Conservation (phyloP, 2,113 vertebrate species). For the Pholis gunnellus region DNA sequence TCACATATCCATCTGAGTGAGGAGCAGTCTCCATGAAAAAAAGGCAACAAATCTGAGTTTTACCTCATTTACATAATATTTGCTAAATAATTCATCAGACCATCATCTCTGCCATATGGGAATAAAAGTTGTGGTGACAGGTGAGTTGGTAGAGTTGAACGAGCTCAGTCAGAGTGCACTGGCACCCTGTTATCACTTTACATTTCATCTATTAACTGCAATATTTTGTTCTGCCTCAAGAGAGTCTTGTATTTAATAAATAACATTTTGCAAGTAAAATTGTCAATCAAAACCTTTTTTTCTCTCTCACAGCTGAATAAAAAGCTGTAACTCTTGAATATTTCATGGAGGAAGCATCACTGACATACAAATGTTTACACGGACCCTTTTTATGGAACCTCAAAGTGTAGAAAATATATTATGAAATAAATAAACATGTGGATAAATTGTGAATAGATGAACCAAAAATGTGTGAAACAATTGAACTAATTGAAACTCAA, state of each 20-base stretch:
- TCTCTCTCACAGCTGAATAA: neutral
- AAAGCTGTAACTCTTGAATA: neutral
- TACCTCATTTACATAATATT: constrained; percentile 62
- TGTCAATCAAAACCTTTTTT: neutral
- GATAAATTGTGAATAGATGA: neutral
- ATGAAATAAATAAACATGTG: neutral
- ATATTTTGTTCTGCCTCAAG: constrained; percentile 22
- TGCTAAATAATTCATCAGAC: constrained; percentile 68
- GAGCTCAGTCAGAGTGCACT: constrained; percentile 9
- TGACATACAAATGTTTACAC: neutral
- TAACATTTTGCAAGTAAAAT: constrained; percentile 1
- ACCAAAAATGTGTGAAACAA: neutral
- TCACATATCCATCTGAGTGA: constrained; percentile 10
- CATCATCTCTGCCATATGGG: constrained; percentile 33
- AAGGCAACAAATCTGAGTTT: constrained; percentile 16
- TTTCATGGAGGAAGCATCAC: neutral
- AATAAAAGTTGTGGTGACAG: constrained; percentile 41
- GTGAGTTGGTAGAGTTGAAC: constrained; percentile 31
- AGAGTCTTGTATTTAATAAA: constrained; percentile 17
- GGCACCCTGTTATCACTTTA: constrained; percentile 13
- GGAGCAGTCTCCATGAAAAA: constrained; percentile 9
- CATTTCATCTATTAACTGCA: constrained; percentile 11
- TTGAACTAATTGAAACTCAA: neutral
- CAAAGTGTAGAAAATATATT: neutral
- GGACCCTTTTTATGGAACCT: neutral